A percentile compares a stretch with the other conserved stretches of the same genome.
These are phyloP conservation scores for Anagrus nilaparvatae DNA, from an alignment of 1,140 invertebrate species.

Conservation along the genomic window DNA sequence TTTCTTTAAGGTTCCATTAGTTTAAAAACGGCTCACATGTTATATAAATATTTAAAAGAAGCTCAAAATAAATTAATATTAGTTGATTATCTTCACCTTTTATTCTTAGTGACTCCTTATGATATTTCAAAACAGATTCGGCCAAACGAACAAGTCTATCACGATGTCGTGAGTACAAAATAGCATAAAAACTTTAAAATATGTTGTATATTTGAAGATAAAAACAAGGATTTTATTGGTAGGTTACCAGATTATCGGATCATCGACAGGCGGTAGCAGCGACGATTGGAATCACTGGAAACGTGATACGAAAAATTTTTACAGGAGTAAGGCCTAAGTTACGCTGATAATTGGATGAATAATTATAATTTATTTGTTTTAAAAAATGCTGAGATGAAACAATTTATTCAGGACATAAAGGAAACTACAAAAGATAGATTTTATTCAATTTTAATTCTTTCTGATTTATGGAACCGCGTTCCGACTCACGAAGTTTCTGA, in stretches of 20 bases:
- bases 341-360: conserved; percentile 14
- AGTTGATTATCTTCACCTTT: conserved; percentile 60
- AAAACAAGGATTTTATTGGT: too few species aligned
- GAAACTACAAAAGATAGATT: conserved; percentile 74
- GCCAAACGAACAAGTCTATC: conserved; percentile 48
- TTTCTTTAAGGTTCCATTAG: conserved; percentile 56
- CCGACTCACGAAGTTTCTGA: conserved; percentile 61
- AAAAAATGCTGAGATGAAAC: conserved; percentile 46
- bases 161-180: conserved; percentile 45
- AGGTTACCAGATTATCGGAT: too few species aligned
- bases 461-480: conserved; percentile 68
- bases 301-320: too few species aligned
- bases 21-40: conserved; percentile 48
- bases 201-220: too few species aligned
- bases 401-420: too few species aligned
- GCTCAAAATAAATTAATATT: conserved; percentile 63
- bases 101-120: conserved; percentile 75
- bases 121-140: conserved; percentile 48
- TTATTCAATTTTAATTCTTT: conserved; percentile 75
- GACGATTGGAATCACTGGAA: too few species aligned
- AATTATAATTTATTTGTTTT: conserved; percentile 25
- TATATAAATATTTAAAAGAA: conserved; percentile 61
- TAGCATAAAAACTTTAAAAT: too few species aligned
- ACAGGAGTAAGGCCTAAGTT: conserved; percentile 4
- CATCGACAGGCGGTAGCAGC: too few species aligned